These are phyloP conservation scores for Dufourea novaeangliae DNA, from an alignment of 1,140 invertebrate species.

Conservation along the genomic window DNA sequence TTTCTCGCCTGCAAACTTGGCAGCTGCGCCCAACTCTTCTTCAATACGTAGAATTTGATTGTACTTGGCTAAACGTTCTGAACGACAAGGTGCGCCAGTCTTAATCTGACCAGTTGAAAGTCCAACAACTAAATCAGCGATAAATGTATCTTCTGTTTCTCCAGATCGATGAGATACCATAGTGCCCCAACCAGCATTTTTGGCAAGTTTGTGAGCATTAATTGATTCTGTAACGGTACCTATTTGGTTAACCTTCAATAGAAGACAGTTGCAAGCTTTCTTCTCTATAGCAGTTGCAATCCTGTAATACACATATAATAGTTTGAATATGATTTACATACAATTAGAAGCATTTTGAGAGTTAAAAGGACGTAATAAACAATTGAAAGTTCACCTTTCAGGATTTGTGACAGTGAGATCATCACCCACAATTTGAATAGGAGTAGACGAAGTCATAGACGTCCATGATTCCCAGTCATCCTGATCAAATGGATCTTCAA, in stretches of 20 bases:
- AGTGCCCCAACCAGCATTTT: conserved; percentile 97
- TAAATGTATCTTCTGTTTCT: conserved; percentile 99
- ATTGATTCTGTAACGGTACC: conserved; percentile 99
- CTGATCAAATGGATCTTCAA: conserved; percentile 99
- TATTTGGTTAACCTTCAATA: conserved; percentile 99
- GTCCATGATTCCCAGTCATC: conserved; percentile 98
- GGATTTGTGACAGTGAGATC: conserved; percentile 97
- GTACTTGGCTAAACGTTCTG: conserved; percentile 98
- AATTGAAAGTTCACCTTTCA: conserved; percentile 69
- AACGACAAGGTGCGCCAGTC: conserved; percentile 98
- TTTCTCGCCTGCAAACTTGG: conserved; percentile 96
- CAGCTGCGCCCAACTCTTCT: conserved; percentile 95
- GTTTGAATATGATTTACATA: neutral
- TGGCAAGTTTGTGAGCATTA: conserved; percentile 95
- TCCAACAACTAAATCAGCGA: conserved; percentile 98
- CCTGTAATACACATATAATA: conserved; percentile 75
- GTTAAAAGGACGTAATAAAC: too few relatives aligned
- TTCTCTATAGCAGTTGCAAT: conserved; percentile 98
- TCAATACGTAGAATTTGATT: conserved; percentile 99
- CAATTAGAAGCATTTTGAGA: neutral
- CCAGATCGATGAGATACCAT: conserved; percentile 99
- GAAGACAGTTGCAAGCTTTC: conserved; percentile 98
- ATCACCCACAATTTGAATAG: conserved; percentile 97
- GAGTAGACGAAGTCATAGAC: conserved; percentile 88
- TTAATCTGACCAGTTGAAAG: conserved; percentile 99